phyloP scores from a whole-genome alignment of 2,113 vertebrate genomes.

The Menura novaehollandiae region DNA sequence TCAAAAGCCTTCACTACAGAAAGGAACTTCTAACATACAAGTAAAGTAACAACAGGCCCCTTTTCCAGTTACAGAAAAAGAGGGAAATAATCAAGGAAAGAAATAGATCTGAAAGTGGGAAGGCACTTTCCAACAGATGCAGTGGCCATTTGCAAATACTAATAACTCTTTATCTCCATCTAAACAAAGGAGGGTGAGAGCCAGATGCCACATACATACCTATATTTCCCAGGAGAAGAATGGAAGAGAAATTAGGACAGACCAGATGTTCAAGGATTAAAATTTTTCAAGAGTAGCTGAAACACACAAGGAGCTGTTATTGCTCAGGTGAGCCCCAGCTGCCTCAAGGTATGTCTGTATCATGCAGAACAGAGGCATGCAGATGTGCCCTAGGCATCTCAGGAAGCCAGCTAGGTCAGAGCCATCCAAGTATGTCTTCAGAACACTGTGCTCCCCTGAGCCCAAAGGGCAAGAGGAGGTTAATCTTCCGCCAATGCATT shows the following conservation, averaged over 20 bases:
- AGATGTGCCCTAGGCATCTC: not conserved
- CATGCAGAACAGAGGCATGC: not conserved
- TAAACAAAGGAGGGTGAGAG: not conserved
- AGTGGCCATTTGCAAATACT: not conserved
- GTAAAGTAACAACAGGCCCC: not conserved
- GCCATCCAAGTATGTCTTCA: not conserved
- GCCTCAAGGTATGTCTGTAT: not conserved
- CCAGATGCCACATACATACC: not conserved
- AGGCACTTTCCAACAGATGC: not conserved
- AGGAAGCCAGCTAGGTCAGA: not conserved
- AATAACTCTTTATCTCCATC: not conserved
- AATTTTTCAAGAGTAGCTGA: not conserved
- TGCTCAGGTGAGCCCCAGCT: constrained; percentile 8
- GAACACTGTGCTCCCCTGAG: not conserved
- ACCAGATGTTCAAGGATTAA: constrained; percentile 13
- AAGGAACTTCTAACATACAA: not conserved
- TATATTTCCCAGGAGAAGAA: constrained; percentile 19
- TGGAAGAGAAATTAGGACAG: constrained; percentile 9
- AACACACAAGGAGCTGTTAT: not conserved
- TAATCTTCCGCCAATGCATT: not conserved
- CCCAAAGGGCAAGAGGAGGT: not conserved
- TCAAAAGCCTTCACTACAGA: not conserved
- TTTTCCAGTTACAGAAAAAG: not conserved
- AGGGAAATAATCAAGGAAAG: not conserved
- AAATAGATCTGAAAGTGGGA: not conserved